Base-by-base conservation (phyloP, 2,888 invertebrate species). In the Sarcophaga rosellei region DNA sequence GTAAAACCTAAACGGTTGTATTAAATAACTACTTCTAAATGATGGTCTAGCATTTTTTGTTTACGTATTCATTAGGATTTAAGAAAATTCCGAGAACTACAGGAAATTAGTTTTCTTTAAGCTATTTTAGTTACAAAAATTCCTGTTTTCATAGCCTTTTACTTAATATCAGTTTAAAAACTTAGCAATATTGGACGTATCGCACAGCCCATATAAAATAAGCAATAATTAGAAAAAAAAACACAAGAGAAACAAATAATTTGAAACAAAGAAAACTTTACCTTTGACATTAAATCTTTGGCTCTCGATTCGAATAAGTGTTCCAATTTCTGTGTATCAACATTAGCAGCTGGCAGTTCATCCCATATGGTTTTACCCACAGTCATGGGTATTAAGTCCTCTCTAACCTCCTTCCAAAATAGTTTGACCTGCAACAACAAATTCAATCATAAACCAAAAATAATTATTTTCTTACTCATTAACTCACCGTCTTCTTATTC, bases 291-390 rank as follows among this genome's bases (percentile, higher is more conserved):
- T 90, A 98, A 94, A 94, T 99, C 99, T 94, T 98, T 99, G 88
- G 98, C 97, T 91, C 98, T 95, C 53, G 98, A 98, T 94, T 99
- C 99, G 93, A 99, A 99, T 85, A 99, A 95, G 94, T 99, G 98
- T 92, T 99, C 99, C 90, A 99, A 94, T 94, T 98, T 98, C 90
- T 97, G 96, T 10, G 97, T 97, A 92, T 99, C 99, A 44, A 99
- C 95, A 77, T 95, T 95, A 8, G 99, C 96, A 45, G 96, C 95
- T 61, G 96, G 96, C 74, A 99, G 93, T 91, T 98, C 97, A 92
- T 98, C 98, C 99, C 99, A 99, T 91, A 99, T 97, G 90, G 96
- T 96, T 75, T 96, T 95, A 88, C 94, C 94, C 70, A 96, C 94
- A 86, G 95, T 95, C 57, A 96, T 94, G 17, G 94, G 94, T 62